phyloP scores from a whole-genome alignment of 2,888 invertebrate genomes.

The Microctonus brassicae region DNA sequence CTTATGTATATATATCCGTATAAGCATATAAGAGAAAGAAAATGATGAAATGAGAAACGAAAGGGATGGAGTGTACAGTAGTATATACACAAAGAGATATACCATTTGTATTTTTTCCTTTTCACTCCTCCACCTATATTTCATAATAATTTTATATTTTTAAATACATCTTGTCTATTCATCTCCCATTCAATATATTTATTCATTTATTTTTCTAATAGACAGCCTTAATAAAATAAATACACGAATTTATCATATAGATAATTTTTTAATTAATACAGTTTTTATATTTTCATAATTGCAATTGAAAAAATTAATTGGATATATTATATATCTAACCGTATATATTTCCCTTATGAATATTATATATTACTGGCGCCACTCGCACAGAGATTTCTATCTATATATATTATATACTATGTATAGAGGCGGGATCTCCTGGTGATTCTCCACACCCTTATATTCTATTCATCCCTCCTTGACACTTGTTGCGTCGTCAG shows the following conservation, averaged over 20 bases:
- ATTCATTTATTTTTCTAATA: no score
- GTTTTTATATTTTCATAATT: no score
- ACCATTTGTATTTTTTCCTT: neutral
- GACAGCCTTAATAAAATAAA: no score
- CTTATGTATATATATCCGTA: conserved; percentile 3
- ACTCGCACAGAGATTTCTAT: conserved; percentile 3
- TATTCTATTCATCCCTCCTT: neutral
- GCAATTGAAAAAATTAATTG: neutral
- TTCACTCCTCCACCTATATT: neutral
- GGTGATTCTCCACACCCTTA: conserved; percentile 5
- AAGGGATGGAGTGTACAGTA: conserved; percentile 1
- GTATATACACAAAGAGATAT: conserved; percentile 12
- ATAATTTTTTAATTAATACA: no score
- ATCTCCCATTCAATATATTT: no score
- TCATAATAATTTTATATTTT: neutral
- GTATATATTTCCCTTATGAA: neutral
- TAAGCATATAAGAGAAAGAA: neutral
- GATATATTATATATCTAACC: no score
- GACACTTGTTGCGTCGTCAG: conserved; percentile 30
- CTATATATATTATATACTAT: neutral
- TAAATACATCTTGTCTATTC: neutral
- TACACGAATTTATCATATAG: no score
- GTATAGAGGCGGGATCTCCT: conserved; percentile 29
- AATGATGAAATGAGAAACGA: neutral
- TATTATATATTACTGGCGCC: conserved; percentile 4